These are phyloP conservation scores for Tetramorium alpestre DNA, from an alignment of 1,140 invertebrate genomes.

Conservation along the genomic window DNA sequence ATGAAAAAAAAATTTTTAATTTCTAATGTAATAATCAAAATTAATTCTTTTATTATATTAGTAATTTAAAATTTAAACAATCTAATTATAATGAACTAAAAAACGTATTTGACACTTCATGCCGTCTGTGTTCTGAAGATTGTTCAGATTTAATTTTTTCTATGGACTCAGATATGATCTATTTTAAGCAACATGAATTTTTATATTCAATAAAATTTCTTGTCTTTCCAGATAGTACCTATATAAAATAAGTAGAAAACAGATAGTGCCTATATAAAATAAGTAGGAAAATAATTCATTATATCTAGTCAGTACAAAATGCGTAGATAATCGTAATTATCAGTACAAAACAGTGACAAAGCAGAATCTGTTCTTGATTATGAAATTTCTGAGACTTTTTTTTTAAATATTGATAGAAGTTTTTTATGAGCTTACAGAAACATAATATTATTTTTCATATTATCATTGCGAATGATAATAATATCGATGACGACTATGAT, in stretches of 20 bases:
- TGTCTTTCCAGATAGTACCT: too few relatives aligned
- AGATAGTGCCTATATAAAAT: neutral
- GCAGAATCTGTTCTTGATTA: neutral
- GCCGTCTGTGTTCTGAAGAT: neutral
- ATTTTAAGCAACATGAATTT: too few relatives aligned
- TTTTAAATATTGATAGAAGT: neutral
- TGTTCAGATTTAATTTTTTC: neutral
- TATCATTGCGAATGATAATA: neutral
- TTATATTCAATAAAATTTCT: too few relatives aligned
- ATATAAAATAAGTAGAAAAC: neutral
- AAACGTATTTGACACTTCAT: neutral
- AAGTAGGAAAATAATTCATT: neutral
- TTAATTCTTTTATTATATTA: neutral
- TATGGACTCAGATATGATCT: neutral
- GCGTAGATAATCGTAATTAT: neutral
- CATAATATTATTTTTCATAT: neutral
- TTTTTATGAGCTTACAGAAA: neutral
- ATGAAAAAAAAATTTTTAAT: neutral
- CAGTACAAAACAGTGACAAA: too few relatives aligned
- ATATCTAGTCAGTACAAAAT: neutral
- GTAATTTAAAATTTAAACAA: neutral
- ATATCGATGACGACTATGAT: neutral
- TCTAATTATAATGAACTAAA: too few relatives aligned
- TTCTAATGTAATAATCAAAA: neutral
- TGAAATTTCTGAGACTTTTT: neutral